These are phyloP conservation scores for Hymenopus coronatus DNA, from an alignment of 2,888 invertebrate species.

Conservation along the genomic window DNA sequence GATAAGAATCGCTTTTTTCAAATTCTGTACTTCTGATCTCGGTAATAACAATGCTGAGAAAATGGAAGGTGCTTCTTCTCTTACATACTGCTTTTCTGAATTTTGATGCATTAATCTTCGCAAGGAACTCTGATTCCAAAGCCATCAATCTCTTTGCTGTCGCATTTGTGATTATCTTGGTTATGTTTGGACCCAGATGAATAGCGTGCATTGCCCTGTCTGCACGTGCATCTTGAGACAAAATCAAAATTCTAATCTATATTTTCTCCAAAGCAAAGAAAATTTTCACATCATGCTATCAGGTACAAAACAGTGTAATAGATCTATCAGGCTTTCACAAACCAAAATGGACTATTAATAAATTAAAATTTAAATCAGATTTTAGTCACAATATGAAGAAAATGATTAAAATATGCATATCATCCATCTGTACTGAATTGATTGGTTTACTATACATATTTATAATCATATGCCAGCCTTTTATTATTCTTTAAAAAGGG, in stretches of 20 bases:
- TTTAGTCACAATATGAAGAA: too few species aligned
- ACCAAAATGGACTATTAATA: too few species aligned
- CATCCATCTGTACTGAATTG: too few species aligned
- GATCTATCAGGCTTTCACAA: too few species aligned
- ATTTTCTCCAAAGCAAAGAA: too few species aligned
- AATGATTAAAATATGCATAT: too few species aligned
- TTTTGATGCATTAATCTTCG: neutral
- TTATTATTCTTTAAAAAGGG: too few species aligned
- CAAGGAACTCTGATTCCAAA: neutral
- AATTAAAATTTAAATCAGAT: too few species aligned
- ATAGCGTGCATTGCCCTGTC: neutral
- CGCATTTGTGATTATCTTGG: neutral
- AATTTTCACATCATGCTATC: too few species aligned
- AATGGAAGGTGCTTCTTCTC: neutral
- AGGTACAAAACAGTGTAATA: too few species aligned
- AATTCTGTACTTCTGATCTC: neutral
- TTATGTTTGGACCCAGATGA: neutral
- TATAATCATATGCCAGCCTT: too few species aligned
- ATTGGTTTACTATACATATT: too few species aligned
- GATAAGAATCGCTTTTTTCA: neutral
- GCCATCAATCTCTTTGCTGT: neutral
- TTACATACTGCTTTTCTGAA: neutral
- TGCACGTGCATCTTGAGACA: neutral
- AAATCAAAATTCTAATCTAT: neutral
- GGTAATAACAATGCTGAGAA: neutral